phyloP scores from a whole-genome alignment of 2,113 vertebrate species.

The Ophiodon elongatus region DNA sequence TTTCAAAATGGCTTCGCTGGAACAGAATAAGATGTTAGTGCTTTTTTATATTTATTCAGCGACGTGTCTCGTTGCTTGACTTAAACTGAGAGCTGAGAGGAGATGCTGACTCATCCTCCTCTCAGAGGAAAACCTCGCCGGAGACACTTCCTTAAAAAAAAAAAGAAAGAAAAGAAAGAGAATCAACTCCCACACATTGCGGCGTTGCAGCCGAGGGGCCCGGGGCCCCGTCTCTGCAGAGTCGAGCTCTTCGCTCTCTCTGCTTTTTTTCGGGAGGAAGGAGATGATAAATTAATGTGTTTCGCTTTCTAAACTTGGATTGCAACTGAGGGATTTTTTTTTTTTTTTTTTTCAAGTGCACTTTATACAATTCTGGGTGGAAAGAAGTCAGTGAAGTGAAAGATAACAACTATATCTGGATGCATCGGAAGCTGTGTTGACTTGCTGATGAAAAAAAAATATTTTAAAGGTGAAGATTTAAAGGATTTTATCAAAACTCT shows the following conservation, averaged over 20 bases:
- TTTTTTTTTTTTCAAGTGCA: not conserved
- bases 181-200: not conserved
- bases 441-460: too few species aligned
- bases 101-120: constrained; percentile 15
- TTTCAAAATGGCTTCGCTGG: not conserved
- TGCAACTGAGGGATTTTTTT: not conserved
- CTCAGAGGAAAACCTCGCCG: not conserved
- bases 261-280: not conserved
- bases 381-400: too few species aligned
- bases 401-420: too few species aligned
- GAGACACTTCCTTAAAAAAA: not conserved
- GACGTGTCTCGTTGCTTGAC: too few species aligned
- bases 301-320: constrained; percentile 1
- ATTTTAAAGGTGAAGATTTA: too few species aligned
- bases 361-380: not conserved
- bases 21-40: not conserved
- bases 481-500: too few species aligned
- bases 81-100: not conserved
- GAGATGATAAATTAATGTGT: constrained; percentile 14
- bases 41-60: too few species aligned
- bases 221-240: not conserved
- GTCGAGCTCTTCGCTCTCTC: not conserved
- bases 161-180: not conserved
- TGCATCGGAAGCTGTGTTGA: not conserved
- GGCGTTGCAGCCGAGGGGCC: not conserved